phyloP scores from a whole-genome alignment of 23 tunicate genomes.

The Styela plicata region DNA sequence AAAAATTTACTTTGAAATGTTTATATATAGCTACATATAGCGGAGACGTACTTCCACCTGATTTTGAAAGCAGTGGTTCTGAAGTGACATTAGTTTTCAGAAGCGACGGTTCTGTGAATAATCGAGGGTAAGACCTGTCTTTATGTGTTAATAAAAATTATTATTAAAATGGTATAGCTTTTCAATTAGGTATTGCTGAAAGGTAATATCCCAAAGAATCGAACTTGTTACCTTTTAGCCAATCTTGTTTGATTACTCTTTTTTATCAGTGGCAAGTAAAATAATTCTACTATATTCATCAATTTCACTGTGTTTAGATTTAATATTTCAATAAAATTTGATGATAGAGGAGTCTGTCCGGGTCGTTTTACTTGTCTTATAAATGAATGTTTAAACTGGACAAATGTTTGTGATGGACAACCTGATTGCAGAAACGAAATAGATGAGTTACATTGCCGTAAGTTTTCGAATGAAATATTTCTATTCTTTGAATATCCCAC shows the following conservation, averaged over 20 bases:
- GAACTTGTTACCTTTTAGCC: too few relatives aligned
- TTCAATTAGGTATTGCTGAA: too few relatives aligned
- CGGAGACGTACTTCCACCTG: background rate
- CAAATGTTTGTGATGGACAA: conserved; percentile 41
- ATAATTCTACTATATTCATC: background rate
- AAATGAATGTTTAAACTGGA: conserved; percentile 22
- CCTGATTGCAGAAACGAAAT: conserved; percentile 26
- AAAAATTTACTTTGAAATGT: too few relatives aligned
- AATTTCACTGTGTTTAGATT: conserved; percentile 2
- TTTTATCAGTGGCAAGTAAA: too few relatives aligned
- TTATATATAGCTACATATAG: conserved; percentile 12
- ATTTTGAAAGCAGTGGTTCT: conserved; percentile 14
- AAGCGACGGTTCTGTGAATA: conserved; percentile 29
- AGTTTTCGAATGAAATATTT: conserved; percentile 5
- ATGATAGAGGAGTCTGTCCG: conserved; percentile 22
- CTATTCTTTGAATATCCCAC: too few relatives aligned
- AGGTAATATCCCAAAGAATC: too few relatives aligned
- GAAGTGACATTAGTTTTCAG: conserved; percentile 16
- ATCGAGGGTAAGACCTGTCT: conserved; percentile 28
- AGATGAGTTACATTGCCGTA: conserved; percentile 40
- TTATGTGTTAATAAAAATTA: too few relatives aligned
- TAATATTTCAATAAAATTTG: conserved; percentile 26
- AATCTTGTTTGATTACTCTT: too few relatives aligned
- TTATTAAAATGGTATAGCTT: too few relatives aligned
- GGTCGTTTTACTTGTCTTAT: conserved; percentile 24